These are phyloP conservation scores for Myotis findleyi DNA, from an alignment of 2,797 vertebrate species.

Conservation along the genomic window DNA sequence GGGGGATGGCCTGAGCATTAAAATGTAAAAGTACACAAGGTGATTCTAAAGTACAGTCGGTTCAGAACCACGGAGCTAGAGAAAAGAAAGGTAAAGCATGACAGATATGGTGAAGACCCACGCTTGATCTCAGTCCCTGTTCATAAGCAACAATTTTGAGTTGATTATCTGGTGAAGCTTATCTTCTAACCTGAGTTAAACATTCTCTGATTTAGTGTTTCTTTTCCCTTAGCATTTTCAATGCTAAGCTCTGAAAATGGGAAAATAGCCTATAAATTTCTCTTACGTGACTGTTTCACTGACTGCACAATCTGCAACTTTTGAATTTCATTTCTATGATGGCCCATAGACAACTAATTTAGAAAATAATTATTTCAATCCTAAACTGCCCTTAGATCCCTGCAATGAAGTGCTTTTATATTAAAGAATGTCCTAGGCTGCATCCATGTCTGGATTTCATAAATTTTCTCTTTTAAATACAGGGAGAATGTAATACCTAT, in stretches of 20 bases:
- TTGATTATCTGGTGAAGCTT: background rate
- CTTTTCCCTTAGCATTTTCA: background rate
- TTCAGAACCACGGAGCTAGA: background rate
- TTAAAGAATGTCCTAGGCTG: background rate
- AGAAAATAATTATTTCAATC: slow-evolving; percentile 44
- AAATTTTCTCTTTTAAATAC: slow-evolving; percentile 47
- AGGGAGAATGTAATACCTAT: background rate
- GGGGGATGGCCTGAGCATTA: background rate
- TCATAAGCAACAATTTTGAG: slow-evolving; percentile 25
- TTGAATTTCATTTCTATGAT: slow-evolving; percentile 45
- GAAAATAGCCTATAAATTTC: slow-evolving; percentile 42
- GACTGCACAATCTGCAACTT: background rate
- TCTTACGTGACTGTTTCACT: slow-evolving; percentile 1
- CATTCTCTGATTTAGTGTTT: slow-evolving; percentile 23
- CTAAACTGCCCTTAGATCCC: background rate
- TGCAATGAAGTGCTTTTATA: slow-evolving; percentile 32
- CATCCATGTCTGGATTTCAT: slow-evolving; percentile 13
- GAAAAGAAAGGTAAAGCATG: background rate
- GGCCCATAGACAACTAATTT: background rate
- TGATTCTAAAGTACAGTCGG: background rate
- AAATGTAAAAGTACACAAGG: slow-evolving; percentile 9
- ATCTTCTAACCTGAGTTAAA: slow-evolving; percentile 47
- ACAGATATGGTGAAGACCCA: background rate
- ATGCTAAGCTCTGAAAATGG: slow-evolving; percentile 34
- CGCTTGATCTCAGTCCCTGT: background rate